A percentile compares a stretch with the other conserved stretches of the same genome.
Evolutionary conservation across 2,797 vertebrate species (phyloP).

Genomic region (Notamacropus eugenii): DNA sequence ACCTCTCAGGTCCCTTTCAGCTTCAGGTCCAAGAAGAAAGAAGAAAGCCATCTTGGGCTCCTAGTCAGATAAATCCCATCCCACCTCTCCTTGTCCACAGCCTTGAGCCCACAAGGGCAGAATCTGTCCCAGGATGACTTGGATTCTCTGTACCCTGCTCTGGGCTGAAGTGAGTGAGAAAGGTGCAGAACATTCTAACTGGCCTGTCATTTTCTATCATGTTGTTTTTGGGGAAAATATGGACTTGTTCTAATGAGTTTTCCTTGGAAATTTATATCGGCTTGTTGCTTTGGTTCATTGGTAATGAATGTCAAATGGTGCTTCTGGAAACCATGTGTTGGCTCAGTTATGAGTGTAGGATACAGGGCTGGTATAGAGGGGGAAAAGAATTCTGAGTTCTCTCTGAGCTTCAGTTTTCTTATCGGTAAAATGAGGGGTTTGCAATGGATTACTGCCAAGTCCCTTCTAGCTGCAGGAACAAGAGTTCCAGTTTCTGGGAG

Average conservation of each 20-base stretch:
- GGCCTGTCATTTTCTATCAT: slow-evolving; percentile 2
- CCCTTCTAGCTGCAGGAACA: too few species aligned
- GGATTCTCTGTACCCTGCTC: not conserved
- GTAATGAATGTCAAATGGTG: not conserved
- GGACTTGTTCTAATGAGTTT: slow-evolving; percentile 5
- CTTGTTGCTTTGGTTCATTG: not conserved
- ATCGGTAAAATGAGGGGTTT: not conserved
- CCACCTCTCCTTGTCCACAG: too few species aligned
- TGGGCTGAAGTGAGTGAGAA: not conserved
- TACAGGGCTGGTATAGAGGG: too few species aligned
- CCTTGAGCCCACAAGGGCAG: not conserved
- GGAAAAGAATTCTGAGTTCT: not conserved
- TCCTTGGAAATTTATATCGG: not conserved
- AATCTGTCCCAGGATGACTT: not conserved
- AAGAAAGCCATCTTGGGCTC: too few species aligned
- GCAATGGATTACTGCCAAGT: not conserved
- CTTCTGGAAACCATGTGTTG: not conserved
- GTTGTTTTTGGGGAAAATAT: slow-evolving; percentile 21
- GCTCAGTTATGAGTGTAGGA: not conserved
- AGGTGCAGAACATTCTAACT: not conserved
- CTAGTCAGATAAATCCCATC: too few species aligned
- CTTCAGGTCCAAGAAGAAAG: too few species aligned
- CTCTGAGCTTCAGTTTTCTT: not conserved
- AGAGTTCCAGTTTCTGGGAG: not conserved
- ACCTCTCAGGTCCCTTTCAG: too few species aligned